Evolutionary conservation across 2,888 invertebrate species (phyloP).

Genomic region (Parnassius apollo): DNA sequence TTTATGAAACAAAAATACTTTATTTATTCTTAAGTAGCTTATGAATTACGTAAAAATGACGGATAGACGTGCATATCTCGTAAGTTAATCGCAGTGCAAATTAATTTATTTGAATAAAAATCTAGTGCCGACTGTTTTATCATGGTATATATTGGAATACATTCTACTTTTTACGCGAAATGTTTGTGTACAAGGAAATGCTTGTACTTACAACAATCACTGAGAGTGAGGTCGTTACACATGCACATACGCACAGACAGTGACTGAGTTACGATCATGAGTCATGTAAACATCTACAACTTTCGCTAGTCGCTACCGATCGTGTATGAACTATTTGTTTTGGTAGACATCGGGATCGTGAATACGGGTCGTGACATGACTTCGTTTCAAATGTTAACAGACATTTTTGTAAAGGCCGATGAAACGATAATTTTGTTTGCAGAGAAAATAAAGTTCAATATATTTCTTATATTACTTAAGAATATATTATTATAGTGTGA

Average conservation of each 20-base stretch:
- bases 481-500: too few relatives aligned
- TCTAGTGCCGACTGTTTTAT: too few relatives aligned
- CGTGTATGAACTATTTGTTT: constrained; percentile 27
- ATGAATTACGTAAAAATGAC: too few relatives aligned
- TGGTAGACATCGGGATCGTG: constrained; percentile 31
- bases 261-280: constrained; percentile 36
- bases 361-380: constrained; percentile 36
- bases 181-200: constrained; percentile 10
- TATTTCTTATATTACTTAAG: too few relatives aligned
- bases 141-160: background rate
- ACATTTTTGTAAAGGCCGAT: constrained; percentile 19
- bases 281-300: constrained; percentile 40
- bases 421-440: background rate
- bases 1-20: too few relatives aligned
- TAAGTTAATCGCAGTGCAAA: too few relatives aligned
- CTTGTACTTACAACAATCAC: constrained; percentile 7
- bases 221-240: constrained; percentile 32
- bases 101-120: too few relatives aligned
- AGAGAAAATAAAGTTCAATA: background rate
- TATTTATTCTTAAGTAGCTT: too few relatives aligned
- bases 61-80: too few relatives aligned
- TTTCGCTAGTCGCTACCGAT: constrained; percentile 18
- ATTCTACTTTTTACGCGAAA: background rate
- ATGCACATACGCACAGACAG: constrained; percentile 30
- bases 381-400: constrained; percentile 31